Evolutionary conservation across 1,140 invertebrate species (phyloP).

Genomic region (Atopsyche davidsoni): DNA sequence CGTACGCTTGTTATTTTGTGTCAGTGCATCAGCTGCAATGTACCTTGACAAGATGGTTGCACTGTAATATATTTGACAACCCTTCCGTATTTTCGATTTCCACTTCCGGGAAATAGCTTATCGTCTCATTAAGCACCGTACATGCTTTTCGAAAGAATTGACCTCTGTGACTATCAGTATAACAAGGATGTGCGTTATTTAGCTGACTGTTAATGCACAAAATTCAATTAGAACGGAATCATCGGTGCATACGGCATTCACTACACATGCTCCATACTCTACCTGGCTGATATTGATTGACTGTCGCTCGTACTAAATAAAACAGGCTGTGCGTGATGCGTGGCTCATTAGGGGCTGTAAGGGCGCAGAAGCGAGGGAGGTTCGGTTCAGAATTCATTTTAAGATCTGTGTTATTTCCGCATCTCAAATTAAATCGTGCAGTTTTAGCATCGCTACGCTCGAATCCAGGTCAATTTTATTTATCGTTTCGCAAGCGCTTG

Average conservation of each 20-base stretch:
- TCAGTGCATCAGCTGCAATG: slow-evolving; percentile 25
- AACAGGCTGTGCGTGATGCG: slow-evolving; percentile 12
- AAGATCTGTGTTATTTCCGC: slow-evolving; percentile 10
- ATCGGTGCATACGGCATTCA: slow-evolving; percentile 17
- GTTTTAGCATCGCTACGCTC: slow-evolving; percentile 3
- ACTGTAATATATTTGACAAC: slow-evolving; percentile 18
- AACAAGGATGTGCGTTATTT: not conserved
- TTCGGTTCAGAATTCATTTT: not conserved
- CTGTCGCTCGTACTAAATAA: slow-evolving; percentile 14
- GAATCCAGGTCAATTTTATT: slow-evolving; percentile 15
- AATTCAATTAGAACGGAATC: slow-evolving; percentile 1
- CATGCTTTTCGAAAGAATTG: not conserved
- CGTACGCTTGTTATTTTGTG: slow-evolving; percentile 12
- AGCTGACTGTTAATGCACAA: not conserved
- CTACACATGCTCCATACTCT: slow-evolving; percentile 15
- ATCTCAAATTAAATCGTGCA: slow-evolving; percentile 9
- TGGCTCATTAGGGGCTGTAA: slow-evolving; percentile 3
- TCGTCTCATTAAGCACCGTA: not conserved
- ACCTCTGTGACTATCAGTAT: not conserved
- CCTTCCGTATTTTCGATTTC: slow-evolving; percentile 11
- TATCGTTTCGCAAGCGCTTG: slow-evolving; percentile 10
- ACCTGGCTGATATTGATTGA: slow-evolving; percentile 26
- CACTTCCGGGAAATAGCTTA: slow-evolving; percentile 20
- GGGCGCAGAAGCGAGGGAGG: slow-evolving; percentile 5
- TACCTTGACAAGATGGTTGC: slow-evolving; percentile 27